Conservation (phyloP, 2,888 invertebrate genomes). For the Melinaea menophilus region DNA sequence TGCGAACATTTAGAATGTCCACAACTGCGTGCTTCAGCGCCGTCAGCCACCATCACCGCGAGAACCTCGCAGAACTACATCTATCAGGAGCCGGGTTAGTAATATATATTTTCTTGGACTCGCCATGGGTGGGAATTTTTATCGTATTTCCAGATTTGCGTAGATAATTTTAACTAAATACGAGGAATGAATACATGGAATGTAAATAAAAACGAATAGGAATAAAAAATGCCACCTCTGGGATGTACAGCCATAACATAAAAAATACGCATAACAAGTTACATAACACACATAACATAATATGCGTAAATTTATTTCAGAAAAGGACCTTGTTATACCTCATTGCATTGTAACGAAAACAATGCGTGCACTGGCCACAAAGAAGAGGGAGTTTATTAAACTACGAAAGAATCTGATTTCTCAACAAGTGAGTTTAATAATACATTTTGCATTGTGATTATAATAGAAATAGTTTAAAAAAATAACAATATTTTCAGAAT, state of each 20-base stretch:
- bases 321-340: conserved; percentile 49
- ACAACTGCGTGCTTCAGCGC: conserved; percentile 30
- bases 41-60: conserved; percentile 17
- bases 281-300: no score
- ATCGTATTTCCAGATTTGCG: no score
- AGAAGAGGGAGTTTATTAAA: conserved; percentile 62
- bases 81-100: conserved; percentile 33
- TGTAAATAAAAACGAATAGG: not conserved
- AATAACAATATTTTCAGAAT: conserved; percentile 43
- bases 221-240: not conserved
- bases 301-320: conserved; percentile 33
- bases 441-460: not conserved
- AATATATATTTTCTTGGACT: not conserved
- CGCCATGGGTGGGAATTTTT: no score
- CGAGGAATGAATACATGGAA: no score
- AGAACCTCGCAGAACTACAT: conserved; percentile 19
- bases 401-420: conserved; percentile 49
- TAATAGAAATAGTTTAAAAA: no score
- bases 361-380: conserved; percentile 50
- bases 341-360: conserved; percentile 51
- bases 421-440: conserved; percentile 50
- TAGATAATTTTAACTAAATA: no score
- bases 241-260: no score
- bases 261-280: no score
- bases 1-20: conserved; percentile 23